Evolutionary conservation across 1,140 invertebrate genomes (phyloP), one percentile per base, ranked within the genome.

Genomic region (Lordiphosa collinella): DNA sequence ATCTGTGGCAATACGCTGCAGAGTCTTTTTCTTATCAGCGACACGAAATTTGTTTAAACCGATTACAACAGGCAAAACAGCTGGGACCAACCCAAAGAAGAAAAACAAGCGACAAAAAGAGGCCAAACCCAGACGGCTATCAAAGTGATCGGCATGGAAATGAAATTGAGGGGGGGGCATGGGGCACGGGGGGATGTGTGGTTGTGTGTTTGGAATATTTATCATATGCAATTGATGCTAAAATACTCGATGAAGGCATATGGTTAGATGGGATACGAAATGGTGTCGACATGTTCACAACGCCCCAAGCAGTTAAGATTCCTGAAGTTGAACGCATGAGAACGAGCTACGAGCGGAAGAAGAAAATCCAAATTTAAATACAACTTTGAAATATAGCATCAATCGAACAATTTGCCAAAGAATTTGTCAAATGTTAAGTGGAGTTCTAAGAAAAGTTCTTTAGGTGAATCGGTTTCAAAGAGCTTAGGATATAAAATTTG

Each of bases 1-100:
- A 54, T 56, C 48, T 32, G 50, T 44, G 13, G 54, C 59, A 78
- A 78, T 68, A 69, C 64, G 56, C 58, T 73, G 68, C 58, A 63
- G 59, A 43, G 58, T 38, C 47, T 55, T 58, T 10, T 38, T 47
- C 57, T 76, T 76, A 82, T 80, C 78, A 67, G 41, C 32, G 12
- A 13, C 38, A 35, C 14, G 7, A 59, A 51, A 56, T 38, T 48
- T 75, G 60, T 76, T 75, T 76, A 69, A 55, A 76, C 35, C 56
- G 59, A 47, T 75, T 76, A 70, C 65, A 69, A 59, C 41, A 75
- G 59, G 56, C 47, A 55, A 61, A 29, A 58, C 75, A 79, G 75
- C 75, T 80, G 74, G 43, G 18, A 47, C 54, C 32, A 63, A 43
- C 32, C 10, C 11, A 51, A 46, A 38, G 38, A 50, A 60, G 51